Evolutionary conservation across 2,888 invertebrate species (phyloP), one percentile per base, ranked within the genome.

Genomic region (Homarus gammarus): DNA sequence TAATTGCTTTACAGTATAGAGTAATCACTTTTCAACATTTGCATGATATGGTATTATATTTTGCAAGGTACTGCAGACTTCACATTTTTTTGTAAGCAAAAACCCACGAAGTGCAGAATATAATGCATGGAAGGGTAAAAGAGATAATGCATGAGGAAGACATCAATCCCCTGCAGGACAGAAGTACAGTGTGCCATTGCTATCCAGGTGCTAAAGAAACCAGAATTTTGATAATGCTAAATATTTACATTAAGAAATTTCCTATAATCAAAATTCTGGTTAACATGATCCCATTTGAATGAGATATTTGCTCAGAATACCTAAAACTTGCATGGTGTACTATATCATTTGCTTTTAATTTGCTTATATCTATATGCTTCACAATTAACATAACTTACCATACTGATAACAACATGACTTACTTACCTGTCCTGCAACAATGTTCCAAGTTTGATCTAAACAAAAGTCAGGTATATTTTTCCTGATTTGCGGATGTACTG

Each of bases 401-500:
- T 64, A 64, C 64, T 27, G n/a, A 64, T 64, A 27, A 64, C 31
- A 27, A 27, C 27, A 64, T 64, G 56, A 56, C 22, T 56, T 22
- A 64, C 1, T 27, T 22, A 64, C 1, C 64, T 64, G 64, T 27
- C 27, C 64, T 31, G 64, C 64, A 64, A 64, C n/a, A 27, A 27
- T 64, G 27, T 64, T 64, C 31, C 77, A 40, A 40, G 44, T 78
- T 51, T 40, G 51, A 10, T 44, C 44, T n/a, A 40, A 27, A 49
- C 27, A 12, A 44, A 49, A 78, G 33, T 78, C 33, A 78, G n/a
- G 51, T 49, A 36, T 40, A 82, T 36, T 68, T 82, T 82, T 64
- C 68, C 38, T 84, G n/a, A 85, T 86, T 85, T 85, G 44, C 70
- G 31, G 70, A 78, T 68, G 27, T 86, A 78, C 40, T 75, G 68